phyloP scores from a whole-genome alignment of 2,113 vertebrate species.

The Hemicordylus capensis region DNA sequence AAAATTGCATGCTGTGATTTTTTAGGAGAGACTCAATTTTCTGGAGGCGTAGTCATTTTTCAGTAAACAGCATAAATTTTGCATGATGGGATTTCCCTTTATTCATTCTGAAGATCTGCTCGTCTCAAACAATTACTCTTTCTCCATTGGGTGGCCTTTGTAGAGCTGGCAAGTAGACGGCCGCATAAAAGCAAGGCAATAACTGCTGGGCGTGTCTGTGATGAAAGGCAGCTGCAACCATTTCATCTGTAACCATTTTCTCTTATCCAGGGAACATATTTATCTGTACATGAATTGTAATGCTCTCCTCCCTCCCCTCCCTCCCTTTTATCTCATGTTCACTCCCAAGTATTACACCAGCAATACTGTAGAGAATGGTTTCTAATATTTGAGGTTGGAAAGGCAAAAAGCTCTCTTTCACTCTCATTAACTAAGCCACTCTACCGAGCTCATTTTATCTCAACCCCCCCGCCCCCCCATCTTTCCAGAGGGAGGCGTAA shows the following conservation, averaged over 20 bases:
- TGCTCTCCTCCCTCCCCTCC: neutral
- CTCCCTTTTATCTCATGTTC: neutral
- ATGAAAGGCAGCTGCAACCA: neutral
- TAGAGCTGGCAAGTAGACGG: neutral
- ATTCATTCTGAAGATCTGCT: neutral
- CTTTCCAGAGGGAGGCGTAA: too few relatives aligned
- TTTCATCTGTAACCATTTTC: neutral
- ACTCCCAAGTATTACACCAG: neutral
- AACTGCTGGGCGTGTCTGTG: neutral
- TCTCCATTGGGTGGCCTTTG: neutral
- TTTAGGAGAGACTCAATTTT: neutral
- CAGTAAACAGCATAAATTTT: fast-evolving
- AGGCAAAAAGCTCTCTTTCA: neutral
- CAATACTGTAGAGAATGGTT: neutral
- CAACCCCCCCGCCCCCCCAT: too few relatives aligned
- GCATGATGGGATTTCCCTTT: fast-evolving
- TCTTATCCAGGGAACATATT: slow-evolving; percentile 1
- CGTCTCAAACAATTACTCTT: neutral
- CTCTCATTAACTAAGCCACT: neutral
- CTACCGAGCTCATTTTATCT: neutral
- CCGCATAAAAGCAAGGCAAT: neutral
- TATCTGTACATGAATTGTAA: neutral
- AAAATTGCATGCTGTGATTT: neutral
- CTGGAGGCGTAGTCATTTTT: neutral
- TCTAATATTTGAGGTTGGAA: neutral